Evolutionary conservation across 2,113 vertebrate genomes (phyloP), one percentile per base, ranked within the genome.

Genomic region (Tauraco erythrolophus): DNA sequence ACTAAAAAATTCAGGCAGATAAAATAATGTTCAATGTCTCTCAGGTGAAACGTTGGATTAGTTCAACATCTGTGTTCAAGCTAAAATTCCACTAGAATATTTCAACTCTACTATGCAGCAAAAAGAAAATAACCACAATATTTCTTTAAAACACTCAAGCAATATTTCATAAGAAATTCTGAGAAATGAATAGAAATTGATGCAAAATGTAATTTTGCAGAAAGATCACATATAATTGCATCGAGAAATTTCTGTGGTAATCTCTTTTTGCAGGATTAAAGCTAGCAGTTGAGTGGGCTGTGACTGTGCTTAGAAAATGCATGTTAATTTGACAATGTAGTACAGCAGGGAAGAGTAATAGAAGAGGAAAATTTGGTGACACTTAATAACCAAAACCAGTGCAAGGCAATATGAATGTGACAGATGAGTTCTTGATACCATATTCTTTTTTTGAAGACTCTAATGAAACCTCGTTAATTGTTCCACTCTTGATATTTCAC

Each of bases 251-350:
- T 81, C 85, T 88, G 68, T 54, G 51, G 50, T 84, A 62, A 87
- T 74, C 41, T 93, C n/a, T 92, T 76, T 46, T 28, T 84, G 65
- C 71, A 79, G 68, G 12, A 86, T 58, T 58, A 93, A 93, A 93
- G 46, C 60, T 69, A 74, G 61, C 54, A 90, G 79, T 43, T 92
- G 92, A 95, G 83, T 88, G 94, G 96, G 90, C 37, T 86, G 83
- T 37, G 75, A 82, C 46, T 88, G 77, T 79, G 41, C 75, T 96
- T 79, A 92, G 79, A 95, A 80, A 90, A 71, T 80, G 80, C 68
- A 86, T 19, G 33, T 62, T 70, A 95, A 92, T 94, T 90, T 80
- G 68, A 91, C 68, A 77, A 11, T 7, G 25, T 54, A 95, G 56
- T 77, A 74, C 41, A 83, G 71, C 54, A 80, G 54, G 37, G 33